These are phyloP conservation scores for Lynx canadensis DNA, from an alignment of 2,113 vertebrate species.

Conservation along the genomic window DNA sequence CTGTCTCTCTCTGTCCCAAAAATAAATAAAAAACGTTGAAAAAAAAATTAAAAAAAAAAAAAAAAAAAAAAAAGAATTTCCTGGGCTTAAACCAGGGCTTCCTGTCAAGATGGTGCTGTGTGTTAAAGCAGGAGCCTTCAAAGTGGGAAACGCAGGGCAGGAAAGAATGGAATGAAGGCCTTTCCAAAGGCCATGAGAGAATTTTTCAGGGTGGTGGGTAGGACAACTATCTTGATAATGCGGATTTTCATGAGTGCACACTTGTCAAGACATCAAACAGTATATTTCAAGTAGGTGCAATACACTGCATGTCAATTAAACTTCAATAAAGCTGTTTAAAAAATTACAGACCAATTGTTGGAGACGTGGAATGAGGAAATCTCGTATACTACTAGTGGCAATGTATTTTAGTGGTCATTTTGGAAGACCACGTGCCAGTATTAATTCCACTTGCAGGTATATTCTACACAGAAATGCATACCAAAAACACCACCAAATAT, in stretches of 20 bases:
- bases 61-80: no score
- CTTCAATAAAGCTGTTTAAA: background rate
- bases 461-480: background rate
- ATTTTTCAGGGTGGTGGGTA: background rate
- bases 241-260: background rate
- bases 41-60: no score
- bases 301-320: background rate
- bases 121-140: background rate
- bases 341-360: background rate
- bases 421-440: background rate
- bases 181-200: background rate
- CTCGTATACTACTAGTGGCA: background rate
- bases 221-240: background rate
- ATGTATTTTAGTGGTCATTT: background rate
- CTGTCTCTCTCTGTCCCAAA: no score
- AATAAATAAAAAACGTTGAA: no score
- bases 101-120: background rate
- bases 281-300: background rate
- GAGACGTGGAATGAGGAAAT: background rate
- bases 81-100: background rate
- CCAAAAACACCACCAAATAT: background rate
- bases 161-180: background rate
- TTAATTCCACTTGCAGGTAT: background rate
- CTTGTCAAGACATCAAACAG: background rate
- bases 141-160: background rate